Evolutionary conservation across 35 echinoderm and acorn worm genomes (phyloP).

Genomic region (Eucidaris tribuloides): DNA sequence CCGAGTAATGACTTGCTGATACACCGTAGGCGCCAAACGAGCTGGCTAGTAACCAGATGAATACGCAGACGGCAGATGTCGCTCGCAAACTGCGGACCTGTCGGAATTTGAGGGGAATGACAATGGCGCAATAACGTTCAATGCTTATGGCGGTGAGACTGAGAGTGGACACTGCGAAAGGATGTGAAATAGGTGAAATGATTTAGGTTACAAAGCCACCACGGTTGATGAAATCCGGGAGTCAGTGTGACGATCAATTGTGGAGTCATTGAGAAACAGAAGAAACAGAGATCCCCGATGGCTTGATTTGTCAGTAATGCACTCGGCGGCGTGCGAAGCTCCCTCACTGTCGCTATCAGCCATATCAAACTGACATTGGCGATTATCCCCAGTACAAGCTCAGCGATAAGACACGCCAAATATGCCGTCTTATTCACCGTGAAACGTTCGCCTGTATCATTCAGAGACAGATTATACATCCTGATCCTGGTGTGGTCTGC

Average conservation of each 20-base stretch:
- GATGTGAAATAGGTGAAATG: constrained; percentile 19
- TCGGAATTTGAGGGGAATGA: constrained; percentile 1
- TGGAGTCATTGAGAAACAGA: constrained; percentile 6
- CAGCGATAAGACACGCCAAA: background rate
- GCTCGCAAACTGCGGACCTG: background rate
- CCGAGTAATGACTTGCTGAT: background rate
- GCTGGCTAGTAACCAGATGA: constrained; percentile 15
- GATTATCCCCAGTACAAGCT: background rate
- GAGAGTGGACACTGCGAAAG: constrained; percentile 1
- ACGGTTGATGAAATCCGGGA: background rate
- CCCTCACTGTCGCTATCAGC: background rate
- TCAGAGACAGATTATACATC: too few species aligned
- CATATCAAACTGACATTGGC: constrained; percentile 14
- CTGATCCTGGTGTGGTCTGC: too few species aligned
- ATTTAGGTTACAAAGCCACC: constrained; percentile 5
- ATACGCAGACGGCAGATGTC: background rate
- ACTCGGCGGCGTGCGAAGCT: constrained; percentile 11
- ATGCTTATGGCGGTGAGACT: constrained; percentile 18
- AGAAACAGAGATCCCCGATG: constrained; percentile 16
- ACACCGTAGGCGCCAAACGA: constrained; percentile 6
- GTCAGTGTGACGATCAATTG: background rate
- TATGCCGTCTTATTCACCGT: too few species aligned
- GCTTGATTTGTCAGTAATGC: constrained; percentile 6
- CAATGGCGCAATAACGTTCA: constrained; percentile 17
- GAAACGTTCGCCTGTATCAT: too few species aligned